Evolutionary conservation across 1,140 invertebrate species (phyloP), one percentile per base, ranked within the genome.

Genomic region (Cepaea nemoralis): DNA sequence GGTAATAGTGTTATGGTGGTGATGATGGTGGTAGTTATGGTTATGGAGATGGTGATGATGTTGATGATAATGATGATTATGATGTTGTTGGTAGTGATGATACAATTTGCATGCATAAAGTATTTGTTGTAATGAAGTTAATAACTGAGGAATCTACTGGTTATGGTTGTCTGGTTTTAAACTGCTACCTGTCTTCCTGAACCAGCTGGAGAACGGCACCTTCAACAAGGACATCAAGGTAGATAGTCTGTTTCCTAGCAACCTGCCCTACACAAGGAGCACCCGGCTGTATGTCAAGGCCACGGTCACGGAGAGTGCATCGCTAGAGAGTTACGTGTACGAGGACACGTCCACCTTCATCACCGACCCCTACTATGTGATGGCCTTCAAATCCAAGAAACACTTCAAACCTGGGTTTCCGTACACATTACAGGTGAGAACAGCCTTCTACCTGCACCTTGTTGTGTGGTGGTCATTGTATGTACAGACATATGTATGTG

Each of bases 341-440:
- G 77, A 79, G 14, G 87, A 89, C 77, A 80, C 80, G 22, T 80
- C 66, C 6, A 75, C 82, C 0, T 75, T 85, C 8, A 88, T 91
- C 81, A 79, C 86, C 19, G 74, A 82, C 8, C 76, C 81, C 16
- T 88, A 87, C 33, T 90, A 88, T 66, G 81, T 69, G n/a, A 80
- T 91, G 35, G 85, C 84, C 19, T 87, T 88, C 71, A 75, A 80
- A 24, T 85, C 88, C 14, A 84, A 86, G 35, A 80, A 83, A 37
- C 85, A 86, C 77, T 91, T 90, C 73, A 87, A 88, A 80, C 89
- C 90, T 35, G 90, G 89, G 40, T 77, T 90, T 27, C 69, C 81
- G 3, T 90, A 87, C 63, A 78, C 82, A 16, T 63, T 90, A 19
- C 78, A 86, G 81, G 90, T 91, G 86, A 55, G 19, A n/a, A n/a